A percentile compares a stretch with the other conserved stretches of the same genome.
Evolutionary conservation across 2,113 vertebrate species (phyloP).

Genomic region (Tenrec ecaudatus): DNA sequence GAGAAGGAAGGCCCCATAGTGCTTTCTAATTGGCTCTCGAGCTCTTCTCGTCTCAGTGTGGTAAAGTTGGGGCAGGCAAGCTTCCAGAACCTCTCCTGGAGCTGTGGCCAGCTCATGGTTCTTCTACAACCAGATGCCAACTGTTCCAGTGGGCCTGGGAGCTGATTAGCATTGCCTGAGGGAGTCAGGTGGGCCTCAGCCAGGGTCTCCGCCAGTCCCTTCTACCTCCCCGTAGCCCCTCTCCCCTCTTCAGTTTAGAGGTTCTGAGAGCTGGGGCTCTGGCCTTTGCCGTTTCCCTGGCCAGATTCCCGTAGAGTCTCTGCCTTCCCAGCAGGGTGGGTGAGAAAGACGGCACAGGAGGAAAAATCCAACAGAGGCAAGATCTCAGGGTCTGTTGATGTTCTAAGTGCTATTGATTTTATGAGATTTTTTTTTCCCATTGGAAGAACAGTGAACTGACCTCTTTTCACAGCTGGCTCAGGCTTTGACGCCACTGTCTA

Average conservation of each 20-base stretch:
- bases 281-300: constrained; percentile 46
- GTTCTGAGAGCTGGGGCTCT: neutral
- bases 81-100: constrained; percentile 51
- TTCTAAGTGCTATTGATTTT: constrained; percentile 79
- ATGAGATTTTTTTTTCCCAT: constrained; percentile 76
- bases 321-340: constrained; percentile 51
- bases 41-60: constrained; percentile 52
- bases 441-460: constrained; percentile 74
- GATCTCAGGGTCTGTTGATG: constrained; percentile 68
- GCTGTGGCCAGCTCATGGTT: constrained; percentile 18
- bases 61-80: constrained; percentile 24
- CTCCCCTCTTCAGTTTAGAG: neutral
- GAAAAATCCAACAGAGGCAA: constrained; percentile 77
- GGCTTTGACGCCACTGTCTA: constrained; percentile 73
- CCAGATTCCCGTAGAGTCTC: constrained; percentile 56
- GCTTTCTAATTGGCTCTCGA: constrained; percentile 68
- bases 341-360: constrained; percentile 58
- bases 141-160: neutral
- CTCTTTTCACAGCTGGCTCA: constrained; percentile 52
- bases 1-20: constrained; percentile 65
- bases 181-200: neutral
- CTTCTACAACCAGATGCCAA: neutral
- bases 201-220: constrained; percentile 16
- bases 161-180: neutral
- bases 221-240: neutral